Conservation (phyloP, 2,888 invertebrate genomes). For the Hypena proboscidalis region DNA sequence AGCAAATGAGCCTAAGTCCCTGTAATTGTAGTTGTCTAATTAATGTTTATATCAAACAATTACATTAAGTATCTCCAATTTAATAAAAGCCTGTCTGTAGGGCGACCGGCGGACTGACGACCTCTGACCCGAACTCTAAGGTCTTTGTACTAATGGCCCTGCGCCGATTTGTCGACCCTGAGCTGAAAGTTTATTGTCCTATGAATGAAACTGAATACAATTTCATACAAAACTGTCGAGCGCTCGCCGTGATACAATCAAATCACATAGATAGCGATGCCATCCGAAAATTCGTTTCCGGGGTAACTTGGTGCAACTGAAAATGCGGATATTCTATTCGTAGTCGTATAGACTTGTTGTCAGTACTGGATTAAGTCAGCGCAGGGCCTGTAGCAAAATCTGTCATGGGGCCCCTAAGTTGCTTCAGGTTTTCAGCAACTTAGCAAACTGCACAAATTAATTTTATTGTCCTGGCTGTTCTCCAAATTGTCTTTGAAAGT, state of each 20-base stretch:
- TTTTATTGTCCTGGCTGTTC: too few species aligned
- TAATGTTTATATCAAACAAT: slow-evolving; percentile 12
- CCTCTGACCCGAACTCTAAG: slow-evolving; percentile 45
- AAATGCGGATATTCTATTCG: slow-evolving; percentile 36
- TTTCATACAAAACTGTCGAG: slow-evolving; percentile 52
- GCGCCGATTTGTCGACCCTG: slow-evolving; percentile 43
- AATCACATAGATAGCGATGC: slow-evolving; percentile 48
- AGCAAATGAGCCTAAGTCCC: neutral
- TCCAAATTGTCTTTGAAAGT: too few species aligned
- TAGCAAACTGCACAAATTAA: too few species aligned
- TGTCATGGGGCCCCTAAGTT: too few species aligned
- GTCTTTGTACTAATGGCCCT: slow-evolving; percentile 48
- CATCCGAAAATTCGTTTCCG: slow-evolving; percentile 46
- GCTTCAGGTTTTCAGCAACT: too few species aligned
- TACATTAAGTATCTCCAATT: slow-evolving; percentile 18
- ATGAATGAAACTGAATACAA: slow-evolving; percentile 42
- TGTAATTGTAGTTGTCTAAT: slow-evolving; percentile 5
- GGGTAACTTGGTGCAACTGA: slow-evolving; percentile 42
- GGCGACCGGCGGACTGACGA: slow-evolving; percentile 38
- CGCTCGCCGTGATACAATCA: slow-evolving; percentile 50
- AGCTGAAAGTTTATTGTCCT: slow-evolving; percentile 47
- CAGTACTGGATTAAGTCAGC: too few species aligned
- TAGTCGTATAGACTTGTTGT: too few species aligned
- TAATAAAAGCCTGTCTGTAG: slow-evolving; percentile 39
- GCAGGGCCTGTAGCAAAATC: too few species aligned